Conservation (phyloP, 2,797 vertebrate species). For the Melanogrammus aeglefinus region DNA sequence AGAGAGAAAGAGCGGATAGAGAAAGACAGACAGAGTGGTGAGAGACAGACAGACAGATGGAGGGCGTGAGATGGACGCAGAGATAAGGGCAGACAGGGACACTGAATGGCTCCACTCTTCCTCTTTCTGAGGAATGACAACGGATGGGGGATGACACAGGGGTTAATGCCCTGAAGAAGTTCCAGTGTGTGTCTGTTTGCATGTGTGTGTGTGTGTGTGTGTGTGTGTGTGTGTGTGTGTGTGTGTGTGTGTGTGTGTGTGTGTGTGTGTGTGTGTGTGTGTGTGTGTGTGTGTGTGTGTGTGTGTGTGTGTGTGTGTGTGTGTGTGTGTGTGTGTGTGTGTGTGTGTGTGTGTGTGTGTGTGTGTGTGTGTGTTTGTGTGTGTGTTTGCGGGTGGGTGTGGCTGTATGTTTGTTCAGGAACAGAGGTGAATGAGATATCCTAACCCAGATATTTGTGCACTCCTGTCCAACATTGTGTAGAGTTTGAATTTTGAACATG, state of each 20-base stretch:
- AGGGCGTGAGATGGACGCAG: neutral
- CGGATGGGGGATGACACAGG: neutral
- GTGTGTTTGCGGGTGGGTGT: neutral
- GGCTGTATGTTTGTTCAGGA: neutral
- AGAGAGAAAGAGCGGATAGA: too few relatives aligned
- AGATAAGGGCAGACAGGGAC: conserved; percentile 2
- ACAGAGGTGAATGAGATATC: neutral
- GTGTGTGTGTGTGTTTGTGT: too few relatives aligned
- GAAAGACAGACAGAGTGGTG: too few relatives aligned
- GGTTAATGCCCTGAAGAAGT: neutral
- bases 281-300: conserved; percentile 10
- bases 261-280: conserved; percentile 4
- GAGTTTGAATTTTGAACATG: too few relatives aligned
- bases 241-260: neutral
- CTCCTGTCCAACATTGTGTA: too few relatives aligned
- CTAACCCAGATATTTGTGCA: too few relatives aligned
- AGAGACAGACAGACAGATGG: neutral
- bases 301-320: neutral
- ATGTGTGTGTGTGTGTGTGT: neutral
- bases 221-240: neutral
- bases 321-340: conserved; percentile 1
- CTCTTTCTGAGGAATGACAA: neutral
- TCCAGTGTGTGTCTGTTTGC: conserved; percentile 3
- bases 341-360: too few relatives aligned
- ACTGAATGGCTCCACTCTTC: neutral